Conservation (phyloP, 2,113 vertebrate species). For the Arothron firmamentum region DNA sequence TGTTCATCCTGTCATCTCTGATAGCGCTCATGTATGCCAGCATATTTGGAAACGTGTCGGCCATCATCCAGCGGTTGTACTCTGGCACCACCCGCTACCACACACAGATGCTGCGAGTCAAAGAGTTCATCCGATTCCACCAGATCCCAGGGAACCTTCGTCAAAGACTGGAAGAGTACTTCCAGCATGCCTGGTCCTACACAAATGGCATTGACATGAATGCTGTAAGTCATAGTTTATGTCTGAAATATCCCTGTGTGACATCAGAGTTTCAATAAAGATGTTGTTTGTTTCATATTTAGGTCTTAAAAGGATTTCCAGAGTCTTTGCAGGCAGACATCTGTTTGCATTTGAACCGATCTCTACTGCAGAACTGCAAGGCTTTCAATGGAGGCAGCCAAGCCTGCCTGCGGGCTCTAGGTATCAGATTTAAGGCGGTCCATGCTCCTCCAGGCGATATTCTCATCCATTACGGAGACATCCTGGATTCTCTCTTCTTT, state of each 20-base stretch:
- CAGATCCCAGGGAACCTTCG: conserved; percentile 90
- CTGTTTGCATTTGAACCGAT: conserved; percentile 93
- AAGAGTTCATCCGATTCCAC: conserved; percentile 97
- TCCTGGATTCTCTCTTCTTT: conserved; percentile 90
- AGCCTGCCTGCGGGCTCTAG: conserved; percentile 86
- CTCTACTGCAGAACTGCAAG: conserved; percentile 89
- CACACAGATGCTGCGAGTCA: conserved; percentile 93
- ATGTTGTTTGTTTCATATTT: conserved; percentile 7
- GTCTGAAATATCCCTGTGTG: not conserved
- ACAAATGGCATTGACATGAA: conserved; percentile 98
- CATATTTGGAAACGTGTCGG: conserved; percentile 96
- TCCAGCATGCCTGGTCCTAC: conserved; percentile 97
- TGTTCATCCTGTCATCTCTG: conserved; percentile 4
- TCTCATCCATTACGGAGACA: conserved; percentile 88
- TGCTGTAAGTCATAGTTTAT: conserved; percentile 73
- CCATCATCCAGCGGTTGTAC: conserved; percentile 96
- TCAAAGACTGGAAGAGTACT: conserved; percentile 94
- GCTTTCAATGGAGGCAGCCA: conserved; percentile 89
- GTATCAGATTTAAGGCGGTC: conserved; percentile 88
- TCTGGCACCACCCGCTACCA: conserved; percentile 93
- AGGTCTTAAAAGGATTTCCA: conserved; percentile 96
- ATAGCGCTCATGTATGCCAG: conserved; percentile 97
- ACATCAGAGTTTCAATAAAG: not conserved
- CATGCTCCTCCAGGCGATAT: conserved; percentile 92
- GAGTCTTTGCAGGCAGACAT: conserved; percentile 96